Base-by-base conservation (phyloP, 2,113 vertebrate species). In the Morphnarchus princeps region DNA sequence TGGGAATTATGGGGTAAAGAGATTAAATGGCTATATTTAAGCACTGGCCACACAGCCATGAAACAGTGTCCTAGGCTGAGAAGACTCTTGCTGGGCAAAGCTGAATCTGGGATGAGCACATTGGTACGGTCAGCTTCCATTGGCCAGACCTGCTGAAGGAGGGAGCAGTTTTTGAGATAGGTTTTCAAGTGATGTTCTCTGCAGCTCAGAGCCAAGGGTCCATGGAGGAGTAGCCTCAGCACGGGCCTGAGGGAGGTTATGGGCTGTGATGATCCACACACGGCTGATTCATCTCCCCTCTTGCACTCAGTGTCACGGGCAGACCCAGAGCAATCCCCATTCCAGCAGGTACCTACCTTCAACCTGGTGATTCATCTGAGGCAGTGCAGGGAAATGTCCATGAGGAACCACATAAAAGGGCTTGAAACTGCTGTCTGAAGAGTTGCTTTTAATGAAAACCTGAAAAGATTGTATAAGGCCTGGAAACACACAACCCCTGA, bases 321-420 rank as follows among this genome's bases (percentile, higher is more conserved):
- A 93, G 91, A 76, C 43, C 34, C 38, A 13, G 1, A 89, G 73
- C 61, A 65, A 92, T 38, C 34, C 61, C 73, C 36, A 9, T 32
- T 69, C 24, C 28, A 45, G 57, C 36, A 89, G 65, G 80, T 76
- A 29, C 43, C 52, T 72, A 32, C 43, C 52, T 89, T 85, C 77
- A 84, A 34, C 81, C 67, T 2, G 3, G 43, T 87, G 96, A 93
- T 89, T 97, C 69, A 82, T 81, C 86, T 22, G 54, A 80, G 74
- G 45, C 54, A 82, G 13, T 13, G 45, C 16, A n/a, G 57, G 16
- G 40, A 82, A 87, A 70, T 7, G 32, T 66, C 70, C 20, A 0
- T 11, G 26, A 80, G 52, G 28, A 92, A 29, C 40, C 31, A 52
- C 57, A 65, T 49, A 43, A 94, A 87, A 82, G 18, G 45, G 14